These are phyloP conservation scores for Plagiodera versicolora DNA, from an alignment of 2,888 invertebrate genomes.

Conservation along the genomic window DNA sequence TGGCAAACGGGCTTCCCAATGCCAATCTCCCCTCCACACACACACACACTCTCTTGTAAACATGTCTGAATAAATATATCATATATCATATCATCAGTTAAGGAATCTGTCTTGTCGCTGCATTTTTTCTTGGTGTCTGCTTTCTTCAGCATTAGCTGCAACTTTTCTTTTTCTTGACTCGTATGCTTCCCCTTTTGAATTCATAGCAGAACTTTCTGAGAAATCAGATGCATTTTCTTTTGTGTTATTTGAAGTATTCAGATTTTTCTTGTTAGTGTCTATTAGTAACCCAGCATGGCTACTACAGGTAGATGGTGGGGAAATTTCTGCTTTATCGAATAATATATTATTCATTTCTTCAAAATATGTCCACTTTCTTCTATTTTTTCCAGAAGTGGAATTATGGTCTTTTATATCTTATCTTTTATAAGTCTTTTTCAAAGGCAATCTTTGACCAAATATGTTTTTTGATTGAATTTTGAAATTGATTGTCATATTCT, in stretches of 20 bases:
- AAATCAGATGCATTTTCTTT: constrained; percentile 6
- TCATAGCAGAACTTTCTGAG: not conserved
- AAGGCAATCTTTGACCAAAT: not conserved
- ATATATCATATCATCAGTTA: too few species aligned
- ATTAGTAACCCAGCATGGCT: not conserved
- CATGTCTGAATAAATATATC: too few species aligned
- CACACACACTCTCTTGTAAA: too few species aligned
- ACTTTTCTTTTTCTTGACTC: constrained; percentile 1
- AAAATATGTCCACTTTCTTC: not conserved
- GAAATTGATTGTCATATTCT: not conserved
- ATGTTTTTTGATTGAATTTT: not conserved
- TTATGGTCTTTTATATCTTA: not conserved
- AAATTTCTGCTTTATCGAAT: not conserved
- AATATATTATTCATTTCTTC: not conserved
- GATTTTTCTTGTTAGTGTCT: not conserved
- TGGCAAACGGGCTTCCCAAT: too few species aligned
- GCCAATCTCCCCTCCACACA: too few species aligned
- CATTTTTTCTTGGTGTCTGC: not conserved
- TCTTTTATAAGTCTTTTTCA: not conserved
- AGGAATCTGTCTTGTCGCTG: constrained; percentile 4
- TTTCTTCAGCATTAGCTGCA: not conserved
- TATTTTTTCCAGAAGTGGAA: not conserved
- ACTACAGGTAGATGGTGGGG: not conserved
- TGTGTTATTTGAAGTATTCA: not conserved
- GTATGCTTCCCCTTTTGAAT: not conserved